These are phyloP conservation scores for Idaea straminata DNA, from an alignment of 2,888 invertebrate genomes.

Conservation along the genomic window DNA sequence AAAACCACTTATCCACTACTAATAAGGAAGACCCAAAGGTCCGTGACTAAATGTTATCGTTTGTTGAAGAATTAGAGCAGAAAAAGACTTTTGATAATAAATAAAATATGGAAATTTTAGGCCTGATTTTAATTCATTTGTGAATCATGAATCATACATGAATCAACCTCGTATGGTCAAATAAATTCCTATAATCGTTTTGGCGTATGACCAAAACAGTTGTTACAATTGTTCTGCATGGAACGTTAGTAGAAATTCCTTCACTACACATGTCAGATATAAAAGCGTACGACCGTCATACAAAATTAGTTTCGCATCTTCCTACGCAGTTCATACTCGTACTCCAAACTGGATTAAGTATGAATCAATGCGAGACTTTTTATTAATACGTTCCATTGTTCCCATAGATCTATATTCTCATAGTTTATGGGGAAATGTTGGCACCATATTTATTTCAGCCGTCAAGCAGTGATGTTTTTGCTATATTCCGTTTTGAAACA, in stretches of 20 bases:
- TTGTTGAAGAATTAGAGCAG: no score
- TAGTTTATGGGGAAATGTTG: neutral
- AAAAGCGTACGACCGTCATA: neutral
- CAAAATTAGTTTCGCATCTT: conserved; percentile 27
- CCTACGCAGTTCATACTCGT: conserved; percentile 27
- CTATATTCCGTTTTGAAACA: no score
- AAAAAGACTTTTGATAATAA: no score
- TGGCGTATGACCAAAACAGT: conserved; percentile 24
- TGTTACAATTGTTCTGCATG: conserved; percentile 11
- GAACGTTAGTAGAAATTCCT: conserved; percentile 20
- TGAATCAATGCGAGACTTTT: conserved; percentile 24
- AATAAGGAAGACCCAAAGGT: no score
- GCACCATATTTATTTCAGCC: neutral
- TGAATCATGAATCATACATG: no score
- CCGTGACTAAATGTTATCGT: no score
- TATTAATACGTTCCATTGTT: conserved; percentile 8
- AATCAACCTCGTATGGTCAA: neutral
- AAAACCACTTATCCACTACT: no score
- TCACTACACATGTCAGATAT: conserved; percentile 20
- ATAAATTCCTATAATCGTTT: conserved; percentile 6
- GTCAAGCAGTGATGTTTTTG: neutral
- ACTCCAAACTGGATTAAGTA: conserved; percentile 17
- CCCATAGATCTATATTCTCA: neutral
- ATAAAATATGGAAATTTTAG: no score
- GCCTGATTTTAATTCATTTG: no score